phyloP scores from a whole-genome alignment of 2,797 vertebrate species.

The Dendrocincla fuliginosa region DNA sequence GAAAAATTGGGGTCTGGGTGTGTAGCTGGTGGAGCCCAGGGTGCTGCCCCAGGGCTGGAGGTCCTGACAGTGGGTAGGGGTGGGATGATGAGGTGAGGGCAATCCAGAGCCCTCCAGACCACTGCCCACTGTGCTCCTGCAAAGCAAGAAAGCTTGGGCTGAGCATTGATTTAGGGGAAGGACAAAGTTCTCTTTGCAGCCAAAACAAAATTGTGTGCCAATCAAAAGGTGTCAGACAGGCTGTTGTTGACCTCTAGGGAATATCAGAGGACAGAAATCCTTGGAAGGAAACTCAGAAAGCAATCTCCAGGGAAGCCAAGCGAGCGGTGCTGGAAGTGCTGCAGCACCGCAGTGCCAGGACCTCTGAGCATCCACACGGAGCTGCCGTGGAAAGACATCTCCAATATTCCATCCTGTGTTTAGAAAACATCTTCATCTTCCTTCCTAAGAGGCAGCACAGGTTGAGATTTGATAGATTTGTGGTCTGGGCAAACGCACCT shows the following conservation, averaged over 20 bases:
- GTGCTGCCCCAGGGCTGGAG: neutral
- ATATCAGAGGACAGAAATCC: constrained; percentile 11
- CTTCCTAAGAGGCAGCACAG: neutral
- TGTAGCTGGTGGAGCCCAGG: neutral
- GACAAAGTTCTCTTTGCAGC: neutral
- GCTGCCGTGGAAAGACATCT: neutral
- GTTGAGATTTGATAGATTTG: neutral
- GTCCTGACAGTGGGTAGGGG: neutral
- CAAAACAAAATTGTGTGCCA: neutral
- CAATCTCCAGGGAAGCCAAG: neutral
- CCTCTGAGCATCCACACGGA: neutral
- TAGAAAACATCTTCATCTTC: neutral
- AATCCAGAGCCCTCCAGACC: rapidly evolving
- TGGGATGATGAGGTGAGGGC: neutral
- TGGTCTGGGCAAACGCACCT: neutral
- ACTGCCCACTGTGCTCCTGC: neutral
- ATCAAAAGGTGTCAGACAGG: neutral
- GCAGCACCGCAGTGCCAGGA: rapidly evolving
- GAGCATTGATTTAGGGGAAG: neutral
- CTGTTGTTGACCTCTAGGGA: neutral
- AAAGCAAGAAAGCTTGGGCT: neutral
- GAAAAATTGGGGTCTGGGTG: neutral
- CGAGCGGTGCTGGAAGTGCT: neutral
- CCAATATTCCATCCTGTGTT: neutral
- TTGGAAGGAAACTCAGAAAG: neutral